Evolutionary conservation across 2,797 vertebrate species (phyloP).

Genomic region (Phrynocephalus forsythii): DNA sequence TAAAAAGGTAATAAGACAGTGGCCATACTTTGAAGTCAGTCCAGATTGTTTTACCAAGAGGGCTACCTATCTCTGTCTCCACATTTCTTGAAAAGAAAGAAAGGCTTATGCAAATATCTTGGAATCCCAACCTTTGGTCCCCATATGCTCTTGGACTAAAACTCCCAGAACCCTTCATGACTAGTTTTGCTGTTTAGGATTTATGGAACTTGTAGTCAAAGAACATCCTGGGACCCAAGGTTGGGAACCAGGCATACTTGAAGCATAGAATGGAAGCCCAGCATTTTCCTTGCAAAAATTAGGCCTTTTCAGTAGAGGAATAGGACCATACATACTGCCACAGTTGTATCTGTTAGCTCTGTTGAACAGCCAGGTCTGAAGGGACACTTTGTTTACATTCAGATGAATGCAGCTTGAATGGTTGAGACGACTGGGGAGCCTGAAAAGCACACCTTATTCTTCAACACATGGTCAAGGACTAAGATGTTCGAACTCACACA

Average conservation of each 20-base stretch:
- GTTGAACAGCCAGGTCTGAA: background rate
- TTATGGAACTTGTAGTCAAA: too few species aligned
- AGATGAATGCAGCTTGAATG: background rate
- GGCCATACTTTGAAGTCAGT: background rate
- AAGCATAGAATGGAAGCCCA: slow-evolving; percentile 6
- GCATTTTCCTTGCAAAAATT: slow-evolving; percentile 23
- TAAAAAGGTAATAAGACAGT: slow-evolving; percentile 23
- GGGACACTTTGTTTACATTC: background rate
- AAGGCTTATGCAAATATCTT: background rate
- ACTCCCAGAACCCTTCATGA: too few species aligned
- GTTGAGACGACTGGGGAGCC: too few species aligned
- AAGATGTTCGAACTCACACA: too few species aligned
- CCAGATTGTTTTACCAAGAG: background rate
- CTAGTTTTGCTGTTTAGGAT: too few species aligned
- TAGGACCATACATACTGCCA: background rate
- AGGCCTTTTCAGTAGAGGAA: background rate
- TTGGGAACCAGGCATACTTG: too few species aligned
- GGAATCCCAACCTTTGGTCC: too few species aligned
- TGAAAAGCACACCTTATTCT: too few species aligned
- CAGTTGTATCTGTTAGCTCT: background rate
- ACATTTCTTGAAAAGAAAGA: background rate
- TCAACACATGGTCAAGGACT: too few species aligned
- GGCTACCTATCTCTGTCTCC: background rate
- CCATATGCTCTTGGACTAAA: too few species aligned
- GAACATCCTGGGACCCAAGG: too few species aligned